Evolutionary conservation across 1,140 invertebrate genomes (phyloP), one percentile per base, ranked within the genome.

Genomic region (Drosophila murphyi): DNA sequence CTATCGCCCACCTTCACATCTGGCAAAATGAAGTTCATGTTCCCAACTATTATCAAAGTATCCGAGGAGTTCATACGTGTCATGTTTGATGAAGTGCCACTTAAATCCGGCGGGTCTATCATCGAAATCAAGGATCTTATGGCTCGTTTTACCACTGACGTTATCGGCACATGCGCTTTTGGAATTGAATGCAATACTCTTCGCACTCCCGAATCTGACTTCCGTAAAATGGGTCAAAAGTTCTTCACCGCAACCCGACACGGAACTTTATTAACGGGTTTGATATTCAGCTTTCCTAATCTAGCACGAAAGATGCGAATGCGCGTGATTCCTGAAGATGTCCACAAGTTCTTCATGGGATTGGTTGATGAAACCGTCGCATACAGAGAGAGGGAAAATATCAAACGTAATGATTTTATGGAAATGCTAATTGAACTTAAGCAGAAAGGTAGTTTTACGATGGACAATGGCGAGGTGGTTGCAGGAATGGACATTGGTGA

Each of bases 121-220:
- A 45, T 95, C 0, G 94, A 95, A 80, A 93, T 95, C 32, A 94
- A 94, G n/a, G 94, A 95, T n/a, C 74, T 95, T 4, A 93, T 94
- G 65, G 93, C 94, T 2, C 93, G 94, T 54, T 95, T 94, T 76
- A 94, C 94, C 0, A 95, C 95, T 54, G 95, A 96, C 78, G 91
- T 94, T 10, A 94, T 94, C 6, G 93, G 93, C 2, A 93, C 91
- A 4, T 93, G 92, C 56, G 94, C 92, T 32, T 94, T 94, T 52
- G 94, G 94, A 3, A 92, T 94, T 2, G 92, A 94, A 39, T 92
- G 93, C 59, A 92, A 94, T 39, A 91, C 92, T 0, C 89, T 94
- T 7, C 92, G 92, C 4, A 85, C 91, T 10, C 91, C 92, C 0
- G 72, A 93, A 12, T 75, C 91, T 0, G 78, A 93, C 2, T 95